Percentiles rank a stretch among this genome's conserved stretches.
phyloP scores from a whole-genome alignment of 2,113 vertebrate genomes.

The Erinaceus europaeus region DNA sequence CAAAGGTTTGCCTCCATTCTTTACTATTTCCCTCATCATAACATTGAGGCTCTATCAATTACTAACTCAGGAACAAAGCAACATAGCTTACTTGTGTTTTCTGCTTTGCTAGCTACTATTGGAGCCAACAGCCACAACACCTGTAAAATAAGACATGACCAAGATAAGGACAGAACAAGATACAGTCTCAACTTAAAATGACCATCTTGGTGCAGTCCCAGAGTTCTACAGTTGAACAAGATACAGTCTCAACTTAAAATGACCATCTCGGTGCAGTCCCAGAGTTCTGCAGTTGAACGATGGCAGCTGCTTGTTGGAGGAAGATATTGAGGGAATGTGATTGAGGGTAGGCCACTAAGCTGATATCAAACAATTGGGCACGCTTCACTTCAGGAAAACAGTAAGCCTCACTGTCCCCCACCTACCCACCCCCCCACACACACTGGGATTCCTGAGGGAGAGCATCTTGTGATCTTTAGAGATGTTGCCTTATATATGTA shows the following conservation, averaged over 20 bases:
- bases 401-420: no score
- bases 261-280: neutral
- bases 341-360: neutral
- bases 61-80: neutral
- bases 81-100: neutral
- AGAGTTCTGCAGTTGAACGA: neutral
- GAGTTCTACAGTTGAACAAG: no score
- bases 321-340: neutral
- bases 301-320: neutral
- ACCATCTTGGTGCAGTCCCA: no score
- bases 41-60: neutral
- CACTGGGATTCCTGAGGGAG: neutral
- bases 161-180: neutral
- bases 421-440: no score
- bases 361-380: neutral
- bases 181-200: neutral
- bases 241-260: neutral
- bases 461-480: neutral
- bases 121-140: neutral
- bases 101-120: neutral
- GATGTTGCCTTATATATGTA: neutral
- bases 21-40: neutral
- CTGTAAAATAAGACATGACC: neutral
- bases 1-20: neutral
- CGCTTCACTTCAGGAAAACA: neutral